Percentiles rank a stretch among this genome's conserved stretches.
Evolutionary conservation across 2,888 invertebrate genomes (phyloP).

Genomic region (Eupithecia inturbata): DNA sequence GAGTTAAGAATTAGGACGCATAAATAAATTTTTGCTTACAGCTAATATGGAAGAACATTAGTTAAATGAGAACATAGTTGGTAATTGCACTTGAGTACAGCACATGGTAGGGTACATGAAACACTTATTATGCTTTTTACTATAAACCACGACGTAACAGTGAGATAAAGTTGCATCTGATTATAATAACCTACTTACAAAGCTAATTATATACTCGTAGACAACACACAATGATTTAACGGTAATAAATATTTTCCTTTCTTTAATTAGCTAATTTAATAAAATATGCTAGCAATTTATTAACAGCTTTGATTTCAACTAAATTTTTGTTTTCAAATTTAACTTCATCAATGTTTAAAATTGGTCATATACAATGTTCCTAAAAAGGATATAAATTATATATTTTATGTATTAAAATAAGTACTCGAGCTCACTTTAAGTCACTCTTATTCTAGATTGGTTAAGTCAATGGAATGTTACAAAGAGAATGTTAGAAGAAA

Average conservation of each 20-base stretch:
- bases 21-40: slow-evolving; percentile 74
- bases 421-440: slow-evolving; percentile 83
- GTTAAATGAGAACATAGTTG: slow-evolving; percentile 68
- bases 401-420: slow-evolving; percentile 59
- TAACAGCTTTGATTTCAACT: slow-evolving; percentile 55
- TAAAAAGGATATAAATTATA: slow-evolving; percentile 44
- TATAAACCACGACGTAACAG: slow-evolving; percentile 25
- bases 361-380: slow-evolving; percentile 44
- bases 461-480: slow-evolving; percentile 71
- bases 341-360: slow-evolving; percentile 45
- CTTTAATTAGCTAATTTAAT: slow-evolving; percentile 46
- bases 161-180: slow-evolving; percentile 31
- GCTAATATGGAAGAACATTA: slow-evolving; percentile 77
- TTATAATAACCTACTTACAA: slow-evolving; percentile 30
- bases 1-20: slow-evolving; percentile 56
- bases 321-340: slow-evolving; percentile 37
- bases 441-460: slow-evolving; percentile 70
- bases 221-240: slow-evolving; percentile 33
- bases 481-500: slow-evolving; percentile 57
- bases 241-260: slow-evolving; percentile 37
- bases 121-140: slow-evolving; percentile 58
- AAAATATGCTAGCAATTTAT: slow-evolving; percentile 57
- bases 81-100: slow-evolving; percentile 25
- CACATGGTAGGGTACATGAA: slow-evolving; percentile 28
- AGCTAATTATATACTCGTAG: slow-evolving; percentile 16